These are phyloP conservation scores for Dromiciops gliroides DNA, from an alignment of 2,113 vertebrate genomes.

Conservation along the genomic window DNA sequence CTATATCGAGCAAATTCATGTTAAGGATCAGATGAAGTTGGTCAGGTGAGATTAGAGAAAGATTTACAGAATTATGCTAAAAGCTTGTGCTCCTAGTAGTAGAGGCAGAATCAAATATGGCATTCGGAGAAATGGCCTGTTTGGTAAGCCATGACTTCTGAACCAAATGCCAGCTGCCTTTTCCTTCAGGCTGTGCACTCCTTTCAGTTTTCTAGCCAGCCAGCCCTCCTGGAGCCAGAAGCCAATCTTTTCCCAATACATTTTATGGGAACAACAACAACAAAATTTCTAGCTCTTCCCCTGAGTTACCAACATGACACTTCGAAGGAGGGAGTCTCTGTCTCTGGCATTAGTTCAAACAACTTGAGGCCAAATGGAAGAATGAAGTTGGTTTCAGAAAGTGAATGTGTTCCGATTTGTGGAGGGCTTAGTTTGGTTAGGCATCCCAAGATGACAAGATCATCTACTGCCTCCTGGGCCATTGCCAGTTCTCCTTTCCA, in stretches of 20 bases:
- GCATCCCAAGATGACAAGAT: not conserved
- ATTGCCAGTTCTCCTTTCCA: not conserved
- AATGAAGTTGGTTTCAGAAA: not conserved
- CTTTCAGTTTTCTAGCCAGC: not conserved
- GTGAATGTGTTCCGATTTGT: not conserved
- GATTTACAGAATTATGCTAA: slow-evolving; percentile 1
- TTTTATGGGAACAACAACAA: slow-evolving; percentile 3
- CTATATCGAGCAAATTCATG: not conserved
- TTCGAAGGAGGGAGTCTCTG: slow-evolving; percentile 39
- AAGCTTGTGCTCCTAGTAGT: not conserved
- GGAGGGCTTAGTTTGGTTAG: not conserved
- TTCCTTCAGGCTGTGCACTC: not conserved
- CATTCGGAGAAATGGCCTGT: not conserved
- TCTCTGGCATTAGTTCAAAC: slow-evolving; percentile 30
- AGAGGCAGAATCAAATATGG: not conserved
- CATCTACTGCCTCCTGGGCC: not conserved
- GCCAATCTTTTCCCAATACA: slow-evolving; percentile 21
- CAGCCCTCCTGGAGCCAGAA: slow-evolving; percentile 35
- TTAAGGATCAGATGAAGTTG: not conserved
- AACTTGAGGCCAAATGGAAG: not conserved
- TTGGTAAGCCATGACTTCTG: slow-evolving; percentile 38
- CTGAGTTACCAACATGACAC: not conserved
- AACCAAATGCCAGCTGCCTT: not conserved
- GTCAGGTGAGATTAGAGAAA: not conserved
- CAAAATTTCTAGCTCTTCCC: slow-evolving; percentile 22